Conservation (phyloP, 1,140 invertebrate species). For the Rhyzopertha dominica region DNA sequence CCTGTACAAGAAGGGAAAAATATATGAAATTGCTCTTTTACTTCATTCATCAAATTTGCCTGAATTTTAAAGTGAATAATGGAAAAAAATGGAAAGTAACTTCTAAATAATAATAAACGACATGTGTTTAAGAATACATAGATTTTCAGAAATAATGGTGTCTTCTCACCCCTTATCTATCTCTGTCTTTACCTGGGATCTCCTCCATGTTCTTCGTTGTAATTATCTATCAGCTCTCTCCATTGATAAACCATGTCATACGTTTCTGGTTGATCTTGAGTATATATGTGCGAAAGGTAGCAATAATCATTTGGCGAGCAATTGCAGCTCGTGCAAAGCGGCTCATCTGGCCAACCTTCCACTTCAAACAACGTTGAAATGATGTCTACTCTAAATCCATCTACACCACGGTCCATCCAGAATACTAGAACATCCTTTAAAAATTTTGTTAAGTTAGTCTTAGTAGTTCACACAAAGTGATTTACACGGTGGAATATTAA, state of each 20-base stretch:
- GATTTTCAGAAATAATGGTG: too few species aligned
- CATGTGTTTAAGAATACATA: too few species aligned
- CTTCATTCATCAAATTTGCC: too few species aligned
- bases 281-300: slow-evolving; percentile 53
- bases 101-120: too few species aligned
- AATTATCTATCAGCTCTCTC: slow-evolving; percentile 54
- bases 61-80: too few species aligned
- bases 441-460: too few species aligned
- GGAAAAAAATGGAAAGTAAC: too few species aligned
- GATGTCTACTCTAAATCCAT: slow-evolving; percentile 67
- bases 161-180: slow-evolving; percentile 21
- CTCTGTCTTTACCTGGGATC: slow-evolving; percentile 44
- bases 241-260: slow-evolving; percentile 57
- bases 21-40: too few species aligned
- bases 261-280: slow-evolving; percentile 55
- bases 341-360: neutral
- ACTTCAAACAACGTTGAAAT: slow-evolving; percentile 5
- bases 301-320: slow-evolving; percentile 14
- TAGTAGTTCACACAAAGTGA: too few species aligned
- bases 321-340: slow-evolving; percentile 45
- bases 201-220: slow-evolving; percentile 46
- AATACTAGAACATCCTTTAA: slow-evolving; percentile 59
- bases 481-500: too few species aligned
- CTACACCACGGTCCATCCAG: slow-evolving; percentile 72
- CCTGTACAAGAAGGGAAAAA: too few species aligned